Evolutionary conservation across 2,797 vertebrate species (phyloP).

Genomic region (Hylomyscus alleni): DNA sequence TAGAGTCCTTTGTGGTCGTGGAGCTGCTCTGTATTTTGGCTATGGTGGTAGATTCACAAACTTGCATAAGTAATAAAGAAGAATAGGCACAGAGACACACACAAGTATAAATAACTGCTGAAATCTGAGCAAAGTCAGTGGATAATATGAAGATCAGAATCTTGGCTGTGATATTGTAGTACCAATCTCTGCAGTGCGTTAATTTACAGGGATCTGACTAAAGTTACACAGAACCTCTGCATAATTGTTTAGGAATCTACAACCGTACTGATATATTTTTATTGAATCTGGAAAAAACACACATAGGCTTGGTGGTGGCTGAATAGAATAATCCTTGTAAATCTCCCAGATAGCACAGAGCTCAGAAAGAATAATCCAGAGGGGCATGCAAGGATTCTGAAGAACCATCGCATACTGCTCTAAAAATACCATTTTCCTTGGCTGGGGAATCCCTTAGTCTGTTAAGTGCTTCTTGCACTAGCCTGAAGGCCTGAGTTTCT

Average conservation of each 20-base stretch:
- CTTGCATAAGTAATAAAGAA: slow-evolving; percentile 9
- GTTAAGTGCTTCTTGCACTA: not conserved
- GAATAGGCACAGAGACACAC: not conserved
- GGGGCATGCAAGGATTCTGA: not conserved
- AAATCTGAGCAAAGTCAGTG: not conserved
- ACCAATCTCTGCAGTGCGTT: not conserved
- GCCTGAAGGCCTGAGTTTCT: not conserved
- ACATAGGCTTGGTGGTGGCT: not conserved
- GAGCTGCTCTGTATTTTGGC: not conserved
- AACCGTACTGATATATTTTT: not conserved
- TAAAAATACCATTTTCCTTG: not conserved
- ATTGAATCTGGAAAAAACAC: not conserved
- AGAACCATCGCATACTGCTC: not conserved
- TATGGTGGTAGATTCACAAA: not conserved
- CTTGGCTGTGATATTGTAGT: not conserved
- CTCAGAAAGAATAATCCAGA: not conserved
- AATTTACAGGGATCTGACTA: not conserved
- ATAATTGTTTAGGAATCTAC: not conserved
- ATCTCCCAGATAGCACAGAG: not conserved
- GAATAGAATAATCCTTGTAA: not conserved
- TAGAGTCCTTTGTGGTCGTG: not conserved
- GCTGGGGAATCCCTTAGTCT: not conserved
- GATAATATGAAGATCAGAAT: not conserved
- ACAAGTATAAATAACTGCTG: not conserved
- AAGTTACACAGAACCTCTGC: not conserved